A percentile compares a stretch with the other conserved stretches of the same genome.
Conservation (phyloP, 2,113 vertebrate species). For the Megalops atlanticus region DNA sequence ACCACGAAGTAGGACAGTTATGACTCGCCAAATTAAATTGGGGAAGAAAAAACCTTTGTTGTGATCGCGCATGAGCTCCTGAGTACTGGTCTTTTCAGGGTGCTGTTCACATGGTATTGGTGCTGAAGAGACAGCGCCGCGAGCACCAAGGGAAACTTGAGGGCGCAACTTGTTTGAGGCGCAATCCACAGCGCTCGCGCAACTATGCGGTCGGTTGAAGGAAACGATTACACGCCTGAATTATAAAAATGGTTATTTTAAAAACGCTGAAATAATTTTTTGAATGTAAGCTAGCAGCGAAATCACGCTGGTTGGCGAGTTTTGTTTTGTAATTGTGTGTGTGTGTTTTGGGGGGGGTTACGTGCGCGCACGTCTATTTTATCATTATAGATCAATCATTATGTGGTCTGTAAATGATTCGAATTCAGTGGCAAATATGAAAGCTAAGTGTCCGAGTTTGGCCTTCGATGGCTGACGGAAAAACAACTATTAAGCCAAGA, state of each 20-base stretch:
- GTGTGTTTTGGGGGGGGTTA: too few species aligned
- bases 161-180: constrained; percentile 2
- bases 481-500: too few species aligned
- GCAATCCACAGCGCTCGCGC: neutral
- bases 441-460: too few species aligned
- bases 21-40: neutral
- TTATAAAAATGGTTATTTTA: neutral
- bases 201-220: neutral
- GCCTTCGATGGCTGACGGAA: too few species aligned
- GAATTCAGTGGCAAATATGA: too few species aligned
- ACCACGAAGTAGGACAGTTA: neutral
- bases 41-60: neutral
- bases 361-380: too few species aligned
- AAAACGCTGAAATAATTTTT: too few species aligned
- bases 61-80: neutral
- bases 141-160: neutral
- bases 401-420: too few species aligned
- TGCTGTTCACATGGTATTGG: constrained; percentile 18
- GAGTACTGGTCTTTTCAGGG: neutral
- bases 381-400: too few species aligned
- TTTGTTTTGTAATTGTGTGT: too few species aligned
- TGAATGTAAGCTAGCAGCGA: too few species aligned
- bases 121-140: constrained; percentile 65
- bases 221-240: neutral
- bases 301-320: too few species aligned